phyloP scores from a whole-genome alignment of 2,888 invertebrate species.

The Gortyna flavago region DNA sequence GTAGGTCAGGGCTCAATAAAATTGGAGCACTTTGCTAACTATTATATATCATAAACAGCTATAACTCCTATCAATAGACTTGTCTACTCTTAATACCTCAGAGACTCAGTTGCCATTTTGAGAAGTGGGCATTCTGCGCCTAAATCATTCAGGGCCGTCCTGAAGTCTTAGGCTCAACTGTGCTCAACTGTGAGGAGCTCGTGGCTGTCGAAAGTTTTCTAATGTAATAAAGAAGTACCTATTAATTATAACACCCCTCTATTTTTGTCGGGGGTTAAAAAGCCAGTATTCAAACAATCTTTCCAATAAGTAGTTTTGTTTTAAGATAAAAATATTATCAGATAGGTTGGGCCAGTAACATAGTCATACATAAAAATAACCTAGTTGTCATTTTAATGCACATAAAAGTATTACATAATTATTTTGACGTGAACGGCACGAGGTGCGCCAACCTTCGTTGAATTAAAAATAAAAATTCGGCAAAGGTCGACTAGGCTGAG shows the following conservation, averaged over 20 bases:
- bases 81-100: conserved; percentile 10
- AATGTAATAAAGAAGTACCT: conserved; percentile 19
- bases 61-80: neutral
- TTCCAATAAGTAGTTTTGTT: neutral
- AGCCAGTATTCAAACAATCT: neutral
- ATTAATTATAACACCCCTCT: no score
- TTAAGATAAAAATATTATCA: neutral
- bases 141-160: no score
- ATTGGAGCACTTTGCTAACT: no score
- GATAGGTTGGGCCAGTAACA: neutral
- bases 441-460: conserved; percentile 1
- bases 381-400: neutral
- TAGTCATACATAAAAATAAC: neutral
- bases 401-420: conserved; percentile 16
- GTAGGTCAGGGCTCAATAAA: no score
- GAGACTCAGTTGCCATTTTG: no score
- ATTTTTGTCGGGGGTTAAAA: neutral
- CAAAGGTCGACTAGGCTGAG: conserved; percentile 23
- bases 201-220: conserved; percentile 27
- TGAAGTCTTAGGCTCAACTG: neutral
- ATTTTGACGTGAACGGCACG: neutral
- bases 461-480: conserved; percentile 48
- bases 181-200: neutral
- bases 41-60: conserved; percentile 4
- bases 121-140: no score